Conservation (phyloP, 2,797 vertebrate species). For the Mormyrus proboscirostris region DNA sequence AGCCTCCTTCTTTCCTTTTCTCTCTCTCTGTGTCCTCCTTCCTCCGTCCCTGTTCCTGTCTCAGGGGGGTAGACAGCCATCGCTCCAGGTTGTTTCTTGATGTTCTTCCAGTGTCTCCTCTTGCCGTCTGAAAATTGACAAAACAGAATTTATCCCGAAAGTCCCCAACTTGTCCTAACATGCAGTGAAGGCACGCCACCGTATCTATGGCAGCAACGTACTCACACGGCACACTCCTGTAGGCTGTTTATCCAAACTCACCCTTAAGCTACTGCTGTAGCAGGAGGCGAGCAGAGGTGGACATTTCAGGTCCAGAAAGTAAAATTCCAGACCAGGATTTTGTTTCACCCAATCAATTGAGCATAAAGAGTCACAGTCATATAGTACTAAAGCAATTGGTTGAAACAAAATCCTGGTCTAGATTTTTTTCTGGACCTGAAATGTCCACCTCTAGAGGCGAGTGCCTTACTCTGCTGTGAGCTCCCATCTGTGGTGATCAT, state of each 20-base stretch:
- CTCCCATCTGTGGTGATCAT: background rate
- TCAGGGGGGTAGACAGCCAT: conserved; percentile 34
- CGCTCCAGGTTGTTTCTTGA: conserved; percentile 45
- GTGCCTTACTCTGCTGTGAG: background rate
- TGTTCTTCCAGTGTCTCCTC: conserved; percentile 51
- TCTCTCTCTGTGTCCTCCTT: background rate
- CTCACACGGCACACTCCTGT: background rate
- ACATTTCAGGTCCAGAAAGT: no score
- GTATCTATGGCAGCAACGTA: background rate
- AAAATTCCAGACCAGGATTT: no score
- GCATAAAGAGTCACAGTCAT: no score
- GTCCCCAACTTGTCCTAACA: background rate
- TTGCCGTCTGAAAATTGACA: conserved; percentile 40
- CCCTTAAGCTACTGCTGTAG: background rate
- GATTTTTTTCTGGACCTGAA: background rate
- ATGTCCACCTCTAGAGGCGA: background rate
- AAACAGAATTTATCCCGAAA: conserved; percentile 40
- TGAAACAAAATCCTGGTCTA: background rate
- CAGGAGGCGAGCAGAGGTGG: background rate
- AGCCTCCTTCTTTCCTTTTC: background rate
- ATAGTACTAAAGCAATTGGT: no score
- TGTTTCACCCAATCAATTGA: no score
- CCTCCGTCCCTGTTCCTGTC: background rate
- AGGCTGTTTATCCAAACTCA: background rate
- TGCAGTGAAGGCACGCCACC: background rate